These are phyloP conservation scores for Phenacoccus solenopsis DNA, from an alignment of 1,140 invertebrate species.

Conservation along the genomic window DNA sequence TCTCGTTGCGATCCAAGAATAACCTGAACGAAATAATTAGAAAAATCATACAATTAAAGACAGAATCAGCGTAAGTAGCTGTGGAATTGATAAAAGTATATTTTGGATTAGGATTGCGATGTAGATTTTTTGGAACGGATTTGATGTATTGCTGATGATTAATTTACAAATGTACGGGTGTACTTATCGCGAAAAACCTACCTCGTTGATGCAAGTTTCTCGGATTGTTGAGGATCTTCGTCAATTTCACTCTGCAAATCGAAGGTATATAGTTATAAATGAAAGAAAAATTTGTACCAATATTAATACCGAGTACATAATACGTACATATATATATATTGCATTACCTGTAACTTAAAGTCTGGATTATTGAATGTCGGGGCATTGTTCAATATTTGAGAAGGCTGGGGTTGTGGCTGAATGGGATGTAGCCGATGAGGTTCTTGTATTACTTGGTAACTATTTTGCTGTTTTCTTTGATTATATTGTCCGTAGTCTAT, in stretches of 20 bases:
- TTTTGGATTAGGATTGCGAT: no score
- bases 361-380: background rate
- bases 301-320: no score
- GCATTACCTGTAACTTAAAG: background rate
- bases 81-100: no score
- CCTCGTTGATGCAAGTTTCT: background rate
- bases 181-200: no score
- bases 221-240: background rate
- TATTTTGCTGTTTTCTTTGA: background rate
- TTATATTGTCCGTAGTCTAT: background rate
- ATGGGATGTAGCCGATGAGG: background rate
- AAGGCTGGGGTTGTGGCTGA: background rate
- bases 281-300: no score
- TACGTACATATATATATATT: no score
- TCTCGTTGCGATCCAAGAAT: background rate
- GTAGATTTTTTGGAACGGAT: no score
- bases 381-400: background rate
- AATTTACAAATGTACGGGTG: no score
- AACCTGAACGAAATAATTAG: background rate
- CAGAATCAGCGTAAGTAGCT: background rate
- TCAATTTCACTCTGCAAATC: background rate
- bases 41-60: background rate
- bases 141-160: no score
- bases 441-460: slow-evolving; percentile 1
- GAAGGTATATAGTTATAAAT: background rate